Conservation (phyloP, 2,797 vertebrate genomes). For the Coendou prehensilis region DNA sequence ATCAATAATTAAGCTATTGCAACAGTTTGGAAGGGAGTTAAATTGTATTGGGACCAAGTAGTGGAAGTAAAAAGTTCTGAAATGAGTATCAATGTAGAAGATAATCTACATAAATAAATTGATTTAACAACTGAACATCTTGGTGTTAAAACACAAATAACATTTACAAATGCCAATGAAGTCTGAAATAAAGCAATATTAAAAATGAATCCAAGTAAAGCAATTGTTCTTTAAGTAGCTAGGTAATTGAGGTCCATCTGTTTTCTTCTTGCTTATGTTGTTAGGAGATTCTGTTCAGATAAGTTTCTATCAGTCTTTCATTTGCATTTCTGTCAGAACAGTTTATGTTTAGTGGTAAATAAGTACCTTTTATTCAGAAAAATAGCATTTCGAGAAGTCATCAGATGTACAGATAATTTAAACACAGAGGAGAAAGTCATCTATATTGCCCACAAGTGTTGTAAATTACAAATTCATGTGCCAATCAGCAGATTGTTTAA, state of each 20-base stretch:
- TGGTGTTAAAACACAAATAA: background rate
- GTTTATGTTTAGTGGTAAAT: conserved; percentile 53
- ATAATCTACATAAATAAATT: background rate
- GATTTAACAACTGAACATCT: background rate
- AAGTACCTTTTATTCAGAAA: conserved; percentile 60
- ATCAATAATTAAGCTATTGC: background rate
- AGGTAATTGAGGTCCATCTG: background rate
- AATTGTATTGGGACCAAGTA: background rate
- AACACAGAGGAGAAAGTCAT: conserved; percentile 22
- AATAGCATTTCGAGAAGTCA: background rate
- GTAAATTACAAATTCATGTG: conserved; percentile 26
- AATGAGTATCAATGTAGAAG: background rate
- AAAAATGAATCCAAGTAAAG: conserved; percentile 34
- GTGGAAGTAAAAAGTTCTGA: background rate
- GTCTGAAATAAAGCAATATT: background rate
- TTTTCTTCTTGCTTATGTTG: background rate
- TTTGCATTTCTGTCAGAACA: conserved; percentile 46
- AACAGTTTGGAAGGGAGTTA: background rate
- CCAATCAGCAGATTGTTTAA: conserved; percentile 15
- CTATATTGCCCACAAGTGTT: conserved; percentile 42
- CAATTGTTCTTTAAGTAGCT: background rate
- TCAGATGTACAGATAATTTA: background rate
- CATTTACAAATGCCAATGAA: background rate
- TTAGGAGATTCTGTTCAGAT: background rate
- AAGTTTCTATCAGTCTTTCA: background rate